Base-by-base conservation (phyloP, 2,113 vertebrate species). In the Petroica traversi region DNA sequence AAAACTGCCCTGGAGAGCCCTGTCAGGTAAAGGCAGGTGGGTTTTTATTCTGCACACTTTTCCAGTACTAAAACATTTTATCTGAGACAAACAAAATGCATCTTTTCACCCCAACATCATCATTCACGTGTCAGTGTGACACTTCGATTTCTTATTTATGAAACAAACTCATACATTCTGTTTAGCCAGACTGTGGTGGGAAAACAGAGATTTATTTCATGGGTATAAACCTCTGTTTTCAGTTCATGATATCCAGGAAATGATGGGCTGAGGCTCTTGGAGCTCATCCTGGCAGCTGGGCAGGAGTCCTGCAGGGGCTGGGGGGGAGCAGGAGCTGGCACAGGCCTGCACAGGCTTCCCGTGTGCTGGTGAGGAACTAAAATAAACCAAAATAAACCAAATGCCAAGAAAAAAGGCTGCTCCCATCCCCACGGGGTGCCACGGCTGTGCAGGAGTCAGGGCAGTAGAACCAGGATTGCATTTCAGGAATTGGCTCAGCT, bases 131-230 rank as follows among this genome's bases (percentile, higher is more conserved):
- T 26, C 17, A 6, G 26, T 38, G n/a, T 43, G 63, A 45, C 62
- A 2, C 38, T 57, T 36, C 1, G 5, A 19, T 25, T n/a, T 82
- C 52, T 48, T 17, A 4, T 26, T 78, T 82, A 6, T 57, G 46
- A 52, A 79, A 69, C 6, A 54, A 79, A 36, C 23, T 61, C 1
- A 0, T 31, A 0, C 4, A 62, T 85, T 26, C 24, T 58, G 0
- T 54, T 41, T 71, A 38, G 14, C 41, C 45, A 26, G 17, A 1
- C 4, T 7, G 33, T 45, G 46, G 38, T 59, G 58, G 23, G 15
- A 48, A 85, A 40, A 4, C 25, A 36, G 28, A 17, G 38, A 26
- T 17, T 43, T 3, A 2, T 52, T 40, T 16, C 25, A 45, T 2
- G 40, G 49, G 31, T 58, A 33, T 19, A 71, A 78, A 85, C 8